Base-by-base conservation (phyloP, 53 echinoderm and acorn worm genomes). In the Temnopleurus reevesii region DNA sequence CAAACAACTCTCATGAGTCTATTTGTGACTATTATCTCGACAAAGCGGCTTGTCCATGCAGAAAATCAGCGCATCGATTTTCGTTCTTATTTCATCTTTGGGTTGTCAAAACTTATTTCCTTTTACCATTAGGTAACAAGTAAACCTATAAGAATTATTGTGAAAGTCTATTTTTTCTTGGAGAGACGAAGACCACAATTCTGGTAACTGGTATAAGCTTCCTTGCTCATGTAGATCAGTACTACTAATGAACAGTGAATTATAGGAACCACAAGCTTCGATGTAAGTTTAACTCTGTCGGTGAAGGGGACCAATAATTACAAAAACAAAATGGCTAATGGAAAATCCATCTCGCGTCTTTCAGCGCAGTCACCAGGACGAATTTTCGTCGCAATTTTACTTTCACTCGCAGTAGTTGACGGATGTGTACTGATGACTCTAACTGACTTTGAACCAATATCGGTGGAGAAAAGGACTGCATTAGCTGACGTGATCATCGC, bases 341-440 rank as follows among this genome's bases (percentile, higher is more conserved):
- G 43, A 71, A 71, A 71, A 71, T 71, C 71, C 2, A 71, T 71
- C n/a, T 18, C 38, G 41, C 36, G 71, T 71, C 71, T 71, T 80
- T 80, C 80, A 51, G 27, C 47, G 43, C 3, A 5, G 2, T 4
- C 80, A 30, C 47, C 43, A 46, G 47, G 80, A 80, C 5, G 80
- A 26, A 18, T 34, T 30, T 28, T 83, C 36, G 5, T 53, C 56
- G 55, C 8, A 35, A 23, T 83, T n/a, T 21, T 83, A 0, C 17
- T 83, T 21, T 47, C 54, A n/a, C 2, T 58, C 17, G 66, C 66
- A 1, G 88, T 65, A 19, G 34, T 55, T 12, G 88, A 87, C 33
- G 88, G 66, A 28, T 87, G 88, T 49, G 91, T 95, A 8, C 82
- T 95, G 59, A 66, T 81, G 71, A 77, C 91, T 21, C 28, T 91